Conservation (phyloP, 1,140 invertebrate genomes). For the Tribolium madens region DNA sequence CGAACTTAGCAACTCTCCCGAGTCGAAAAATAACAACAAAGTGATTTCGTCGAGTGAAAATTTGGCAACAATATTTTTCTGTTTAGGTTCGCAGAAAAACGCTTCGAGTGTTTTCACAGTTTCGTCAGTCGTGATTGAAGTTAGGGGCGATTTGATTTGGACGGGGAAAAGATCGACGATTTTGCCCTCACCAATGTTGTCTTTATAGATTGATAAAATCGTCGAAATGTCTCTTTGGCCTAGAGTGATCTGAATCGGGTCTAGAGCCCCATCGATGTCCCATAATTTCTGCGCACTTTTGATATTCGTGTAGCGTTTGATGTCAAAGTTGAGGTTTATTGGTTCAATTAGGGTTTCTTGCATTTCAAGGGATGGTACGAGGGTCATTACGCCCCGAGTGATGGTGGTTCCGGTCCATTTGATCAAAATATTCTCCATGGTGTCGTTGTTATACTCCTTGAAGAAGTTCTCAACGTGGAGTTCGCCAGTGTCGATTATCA, state of each 20-base stretch:
- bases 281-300: constrained; percentile 68
- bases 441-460: constrained; percentile 70
- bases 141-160: constrained; percentile 47
- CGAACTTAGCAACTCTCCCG: constrained; percentile 81
- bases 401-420: constrained; percentile 78
- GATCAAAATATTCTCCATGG: constrained; percentile 78
- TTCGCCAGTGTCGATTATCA: constrained; percentile 82
- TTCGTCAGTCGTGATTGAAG: constrained; percentile 67
- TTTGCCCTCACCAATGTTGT: constrained; percentile 68
- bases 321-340: constrained; percentile 77
- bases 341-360: constrained; percentile 85
- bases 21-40: constrained; percentile 78
- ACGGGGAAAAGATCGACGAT: constrained; percentile 63
- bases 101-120: constrained; percentile 79
- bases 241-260: constrained; percentile 75
- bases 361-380: constrained; percentile 77
- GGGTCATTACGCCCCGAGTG: constrained; percentile 78
- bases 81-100: constrained; percentile 78
- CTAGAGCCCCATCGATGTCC: constrained; percentile 77
- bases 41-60: constrained; percentile 76
- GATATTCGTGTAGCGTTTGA: constrained; percentile 75
- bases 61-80: constrained; percentile 71
- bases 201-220: constrained; percentile 76
- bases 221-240: constrained; percentile 80
- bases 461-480: constrained; percentile 85